phyloP scores from a whole-genome alignment of 1,140 invertebrate genomes.

The Diabrotica virgifera region DNA sequence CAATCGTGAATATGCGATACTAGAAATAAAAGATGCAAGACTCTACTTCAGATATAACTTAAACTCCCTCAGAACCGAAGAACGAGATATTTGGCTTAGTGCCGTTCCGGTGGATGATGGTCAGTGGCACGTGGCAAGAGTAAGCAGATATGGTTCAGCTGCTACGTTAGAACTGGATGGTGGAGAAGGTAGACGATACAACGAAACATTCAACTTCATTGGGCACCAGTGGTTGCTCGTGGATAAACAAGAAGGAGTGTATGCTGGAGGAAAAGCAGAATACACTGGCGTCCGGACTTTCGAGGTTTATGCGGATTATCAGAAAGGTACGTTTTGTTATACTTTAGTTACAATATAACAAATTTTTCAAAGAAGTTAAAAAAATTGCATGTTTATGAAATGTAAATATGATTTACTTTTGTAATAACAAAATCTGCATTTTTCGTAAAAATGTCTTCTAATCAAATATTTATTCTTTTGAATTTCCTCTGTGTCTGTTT shows the following conservation, averaged over 20 bases:
- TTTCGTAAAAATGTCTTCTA: too few species aligned
- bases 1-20: conserved; percentile 89
- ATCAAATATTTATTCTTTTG: too few species aligned
- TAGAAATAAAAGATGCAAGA: conserved; percentile 88
- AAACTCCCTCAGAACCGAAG: conserved; percentile 84
- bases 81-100: conserved; percentile 86
- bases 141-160: conserved; percentile 86
- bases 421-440: too few species aligned
- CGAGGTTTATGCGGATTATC: conserved; percentile 93
- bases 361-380: neutral
- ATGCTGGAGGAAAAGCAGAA: conserved; percentile 91
- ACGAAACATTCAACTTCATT: conserved; percentile 87
- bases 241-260: conserved; percentile 92
- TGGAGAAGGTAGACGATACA: conserved; percentile 91
- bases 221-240: conserved; percentile 90
- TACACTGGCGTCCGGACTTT: conserved; percentile 89
- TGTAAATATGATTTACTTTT: too few species aligned
- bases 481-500: too few species aligned
- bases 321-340: conserved; percentile 65
- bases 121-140: conserved; percentile 93
- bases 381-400: too few species aligned
- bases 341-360: neutral
- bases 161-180: conserved; percentile 93
- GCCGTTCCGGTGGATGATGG: conserved; percentile 91
- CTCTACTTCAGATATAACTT: conserved; percentile 91